Percentiles rank a stretch among this genome's conserved stretches.
Evolutionary conservation across 2,113 vertebrate genomes (phyloP).

Genomic region (Cairina moschata): DNA sequence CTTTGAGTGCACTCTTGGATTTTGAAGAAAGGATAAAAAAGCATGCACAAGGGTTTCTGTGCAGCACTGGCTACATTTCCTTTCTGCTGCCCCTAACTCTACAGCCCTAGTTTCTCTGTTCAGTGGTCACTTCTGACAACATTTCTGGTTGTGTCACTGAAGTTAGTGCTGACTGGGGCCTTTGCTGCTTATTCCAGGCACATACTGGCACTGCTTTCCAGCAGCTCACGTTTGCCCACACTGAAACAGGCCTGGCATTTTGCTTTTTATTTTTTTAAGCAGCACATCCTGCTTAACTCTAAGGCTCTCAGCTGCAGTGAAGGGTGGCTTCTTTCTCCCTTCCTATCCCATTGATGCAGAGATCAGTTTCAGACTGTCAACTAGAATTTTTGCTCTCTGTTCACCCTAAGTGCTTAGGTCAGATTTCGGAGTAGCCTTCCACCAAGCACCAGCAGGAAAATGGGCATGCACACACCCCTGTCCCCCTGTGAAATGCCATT

Average conservation of each 20-base stretch:
- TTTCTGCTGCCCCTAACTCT: background rate
- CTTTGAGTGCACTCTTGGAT: background rate
- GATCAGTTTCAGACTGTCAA: background rate
- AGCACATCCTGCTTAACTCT: slow-evolving; percentile 22
- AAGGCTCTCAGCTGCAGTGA: background rate
- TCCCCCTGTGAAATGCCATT: background rate
- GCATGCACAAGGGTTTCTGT: background rate
- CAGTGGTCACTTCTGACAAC: background rate
- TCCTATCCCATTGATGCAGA: background rate
- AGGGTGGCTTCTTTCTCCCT: background rate
- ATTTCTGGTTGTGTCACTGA: background rate
- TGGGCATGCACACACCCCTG: background rate
- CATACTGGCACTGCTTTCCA: background rate
- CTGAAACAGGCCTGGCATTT: slow-evolving; percentile 16
- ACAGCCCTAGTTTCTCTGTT: background rate
- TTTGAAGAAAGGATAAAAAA: background rate
- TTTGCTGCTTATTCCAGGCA: slow-evolving; percentile 38
- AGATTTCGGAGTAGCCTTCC: background rate
- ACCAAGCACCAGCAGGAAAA: background rate
- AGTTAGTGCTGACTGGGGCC: slow-evolving; percentile 14
- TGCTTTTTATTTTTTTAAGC: slow-evolving; percentile 1
- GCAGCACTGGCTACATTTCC: background rate
- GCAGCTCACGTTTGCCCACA: slow-evolving; percentile 28
- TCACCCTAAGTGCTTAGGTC: background rate
- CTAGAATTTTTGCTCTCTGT: background rate